Conservation (phyloP, 2,888 invertebrate genomes). For the Pandemis cinnamomeana region DNA sequence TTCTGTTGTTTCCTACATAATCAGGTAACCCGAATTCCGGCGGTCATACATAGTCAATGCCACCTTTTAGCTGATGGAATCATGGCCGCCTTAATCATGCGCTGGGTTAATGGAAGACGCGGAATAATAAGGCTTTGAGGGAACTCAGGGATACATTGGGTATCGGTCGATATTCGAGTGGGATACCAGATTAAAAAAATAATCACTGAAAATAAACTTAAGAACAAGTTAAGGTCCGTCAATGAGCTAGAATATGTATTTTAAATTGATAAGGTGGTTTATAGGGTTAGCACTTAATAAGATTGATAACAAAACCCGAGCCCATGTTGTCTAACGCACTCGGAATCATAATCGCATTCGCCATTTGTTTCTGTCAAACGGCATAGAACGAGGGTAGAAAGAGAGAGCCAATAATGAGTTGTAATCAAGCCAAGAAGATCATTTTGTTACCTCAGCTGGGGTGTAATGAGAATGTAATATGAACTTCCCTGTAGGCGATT, state of each 20-base stretch:
- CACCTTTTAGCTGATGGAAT: constrained; percentile 51
- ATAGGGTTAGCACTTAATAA: too few relatives aligned
- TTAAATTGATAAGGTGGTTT: too few relatives aligned
- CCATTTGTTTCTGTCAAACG: too few relatives aligned
- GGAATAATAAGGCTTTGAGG: background rate
- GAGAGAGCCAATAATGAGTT: background rate
- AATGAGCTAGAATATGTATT: too few relatives aligned
- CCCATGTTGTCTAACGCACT: too few relatives aligned
- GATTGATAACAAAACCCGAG: too few relatives aligned
- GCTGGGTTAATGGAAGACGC: constrained; percentile 28
- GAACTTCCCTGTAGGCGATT: background rate
- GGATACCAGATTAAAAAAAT: too few relatives aligned
- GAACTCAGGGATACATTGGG: background rate
- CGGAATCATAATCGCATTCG: too few relatives aligned
- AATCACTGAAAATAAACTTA: too few relatives aligned
- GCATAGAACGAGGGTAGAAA: too few relatives aligned
- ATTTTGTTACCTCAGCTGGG: background rate
- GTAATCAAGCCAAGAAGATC: background rate
- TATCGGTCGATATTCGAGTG: too few relatives aligned
- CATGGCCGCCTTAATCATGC: constrained; percentile 55
- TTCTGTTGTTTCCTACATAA: constrained; percentile 24
- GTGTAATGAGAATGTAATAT: background rate
- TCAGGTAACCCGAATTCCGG: constrained; percentile 37
- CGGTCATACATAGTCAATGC: constrained; percentile 75
- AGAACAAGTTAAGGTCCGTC: too few relatives aligned